phyloP scores from a whole-genome alignment of 2,888 invertebrate genomes.

The Camponotus fellah region DNA sequence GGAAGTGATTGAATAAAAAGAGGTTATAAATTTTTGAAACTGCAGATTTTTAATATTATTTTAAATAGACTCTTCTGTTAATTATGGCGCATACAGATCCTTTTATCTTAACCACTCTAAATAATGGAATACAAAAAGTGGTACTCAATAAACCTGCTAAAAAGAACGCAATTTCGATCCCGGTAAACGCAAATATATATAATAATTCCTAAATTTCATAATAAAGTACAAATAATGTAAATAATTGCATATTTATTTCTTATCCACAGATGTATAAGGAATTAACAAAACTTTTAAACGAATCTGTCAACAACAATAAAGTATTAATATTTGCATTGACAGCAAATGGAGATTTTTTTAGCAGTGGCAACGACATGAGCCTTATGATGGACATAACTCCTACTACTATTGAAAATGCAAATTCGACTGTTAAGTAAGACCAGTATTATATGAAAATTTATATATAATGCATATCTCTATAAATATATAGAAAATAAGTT shows the following conservation, averaged over 20 bases:
- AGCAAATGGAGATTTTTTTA: conserved; percentile 93
- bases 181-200: conserved; percentile 63
- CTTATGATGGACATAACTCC: background rate
- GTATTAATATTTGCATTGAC: conserved; percentile 92
- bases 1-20: background rate
- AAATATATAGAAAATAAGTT: conserved; percentile 22
- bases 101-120: conserved; percentile 38
- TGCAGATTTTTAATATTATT: background rate
- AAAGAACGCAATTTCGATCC: conserved; percentile 92
- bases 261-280: conserved; percentile 89
- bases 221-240: background rate
- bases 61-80: background rate
- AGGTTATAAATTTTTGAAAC: conserved; percentile 16
- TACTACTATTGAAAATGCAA: rapidly evolving
- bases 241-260: background rate
- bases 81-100: conserved; percentile 29
- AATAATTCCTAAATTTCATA: background rate
- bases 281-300: conserved; percentile 89
- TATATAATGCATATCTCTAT: background rate
- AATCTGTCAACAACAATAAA: conserved; percentile 90
- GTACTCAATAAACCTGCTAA: conserved; percentile 92
- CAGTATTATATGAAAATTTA: conserved; percentile 5
- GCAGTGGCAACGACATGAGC: conserved; percentile 93
- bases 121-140: conserved; percentile 88
- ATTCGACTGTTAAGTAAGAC: conserved; percentile 49